phyloP scores from a whole-genome alignment of 1,140 invertebrate genomes.

The Reticulitermes speratus region DNA sequence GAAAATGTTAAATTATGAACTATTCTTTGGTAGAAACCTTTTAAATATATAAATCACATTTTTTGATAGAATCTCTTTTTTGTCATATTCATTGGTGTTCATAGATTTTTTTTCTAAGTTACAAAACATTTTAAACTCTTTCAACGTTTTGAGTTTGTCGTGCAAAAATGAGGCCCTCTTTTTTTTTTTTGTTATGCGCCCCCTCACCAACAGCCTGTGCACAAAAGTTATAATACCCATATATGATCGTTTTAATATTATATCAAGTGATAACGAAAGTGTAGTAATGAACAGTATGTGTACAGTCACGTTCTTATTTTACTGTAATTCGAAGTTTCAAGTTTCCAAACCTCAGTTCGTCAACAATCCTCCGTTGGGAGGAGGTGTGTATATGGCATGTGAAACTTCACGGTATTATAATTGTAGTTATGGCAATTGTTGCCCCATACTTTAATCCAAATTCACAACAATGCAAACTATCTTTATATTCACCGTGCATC shows the following conservation, averaged over 20 bases:
- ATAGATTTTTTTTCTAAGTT: not conserved
- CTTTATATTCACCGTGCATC: too few relatives aligned
- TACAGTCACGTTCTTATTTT: too few relatives aligned
- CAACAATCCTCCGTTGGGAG: too few relatives aligned
- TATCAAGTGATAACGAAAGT: too few relatives aligned
- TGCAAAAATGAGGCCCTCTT: not conserved
- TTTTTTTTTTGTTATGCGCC: not conserved
- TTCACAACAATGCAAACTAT: too few relatives aligned
- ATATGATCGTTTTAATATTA: not conserved
- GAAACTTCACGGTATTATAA: too few relatives aligned
- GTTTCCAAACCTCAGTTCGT: too few relatives aligned
- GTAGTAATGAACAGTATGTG: too few relatives aligned
- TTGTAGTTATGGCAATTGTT: too few relatives aligned
- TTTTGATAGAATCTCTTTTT: not conserved
- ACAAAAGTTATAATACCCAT: not conserved
- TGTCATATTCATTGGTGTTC: not conserved
- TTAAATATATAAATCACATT: conserved; percentile 18
- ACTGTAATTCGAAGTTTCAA: too few relatives aligned
- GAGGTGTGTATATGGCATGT: too few relatives aligned
- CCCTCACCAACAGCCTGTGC: not conserved
- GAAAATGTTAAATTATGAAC: not conserved
- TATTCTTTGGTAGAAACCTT: not conserved
- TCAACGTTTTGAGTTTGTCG: not conserved
- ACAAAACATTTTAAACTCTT: not conserved
- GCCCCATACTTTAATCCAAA: too few relatives aligned